Percentiles rank a stretch among this genome's conserved stretches.
Evolutionary conservation across 2,797 vertebrate genomes (phyloP).

Genomic region (Podarcis siculus): DNA sequence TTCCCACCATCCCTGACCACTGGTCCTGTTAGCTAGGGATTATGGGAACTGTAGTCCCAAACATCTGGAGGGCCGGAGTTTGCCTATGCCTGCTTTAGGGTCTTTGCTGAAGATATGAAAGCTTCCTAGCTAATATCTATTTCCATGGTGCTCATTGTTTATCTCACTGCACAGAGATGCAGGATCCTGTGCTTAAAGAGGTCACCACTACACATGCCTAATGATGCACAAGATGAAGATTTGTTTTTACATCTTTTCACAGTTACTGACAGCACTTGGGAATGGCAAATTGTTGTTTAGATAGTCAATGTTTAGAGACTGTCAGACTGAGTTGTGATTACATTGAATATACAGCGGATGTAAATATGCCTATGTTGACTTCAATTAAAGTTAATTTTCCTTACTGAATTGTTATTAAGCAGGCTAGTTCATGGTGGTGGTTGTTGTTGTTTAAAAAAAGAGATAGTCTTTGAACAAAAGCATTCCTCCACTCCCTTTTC

Average conservation of each 20-base stretch:
- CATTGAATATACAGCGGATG: constrained; percentile 22
- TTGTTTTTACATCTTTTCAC: constrained; percentile 28
- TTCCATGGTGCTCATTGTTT: background rate
- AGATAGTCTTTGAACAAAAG: background rate
- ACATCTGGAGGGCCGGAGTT: too few species aligned
- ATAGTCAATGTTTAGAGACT: constrained; percentile 53
- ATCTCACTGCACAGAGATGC: background rate
- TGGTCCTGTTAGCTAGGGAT: too few species aligned
- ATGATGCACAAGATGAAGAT: background rate
- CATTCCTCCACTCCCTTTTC: background rate
- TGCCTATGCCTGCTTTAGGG: background rate
- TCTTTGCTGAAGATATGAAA: background rate
- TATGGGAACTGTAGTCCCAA: too few species aligned
- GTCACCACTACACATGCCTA: constrained; percentile 13
- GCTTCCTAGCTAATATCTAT: background rate
- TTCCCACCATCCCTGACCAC: too few species aligned
- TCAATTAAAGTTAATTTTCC: constrained; percentile 47
- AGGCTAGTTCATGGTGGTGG: background rate
- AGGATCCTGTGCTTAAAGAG: background rate
- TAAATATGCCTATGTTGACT: constrained; percentile 40
- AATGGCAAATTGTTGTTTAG: constrained; percentile 39
- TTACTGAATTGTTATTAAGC: constrained; percentile 32
- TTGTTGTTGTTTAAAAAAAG: background rate
- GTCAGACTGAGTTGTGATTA: constrained; percentile 35
- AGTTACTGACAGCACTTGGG: constrained; percentile 49